A percentile compares a stretch with the other conserved stretches of the same genome.
Evolutionary conservation across 2,888 invertebrate genomes (phyloP).

Genomic region (Lampropteryx suffumata): DNA sequence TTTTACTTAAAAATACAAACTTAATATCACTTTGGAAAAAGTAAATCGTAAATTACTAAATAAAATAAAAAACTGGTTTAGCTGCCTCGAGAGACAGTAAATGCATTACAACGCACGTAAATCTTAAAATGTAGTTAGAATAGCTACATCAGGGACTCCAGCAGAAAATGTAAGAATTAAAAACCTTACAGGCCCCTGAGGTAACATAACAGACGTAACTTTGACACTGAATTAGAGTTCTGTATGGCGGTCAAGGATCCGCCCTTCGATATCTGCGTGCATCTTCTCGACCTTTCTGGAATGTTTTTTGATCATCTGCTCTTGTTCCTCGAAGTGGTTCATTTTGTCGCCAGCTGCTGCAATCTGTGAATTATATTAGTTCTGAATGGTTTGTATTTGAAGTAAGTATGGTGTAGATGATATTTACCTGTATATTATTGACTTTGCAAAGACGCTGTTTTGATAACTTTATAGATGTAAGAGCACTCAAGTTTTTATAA

Average conservation of each 20-base stretch:
- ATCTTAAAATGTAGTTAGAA: background rate
- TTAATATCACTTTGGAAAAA: constrained; percentile 2
- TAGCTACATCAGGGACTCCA: background rate
- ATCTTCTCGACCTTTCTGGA: constrained; percentile 92
- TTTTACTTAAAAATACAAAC: background rate
- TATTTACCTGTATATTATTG: no score
- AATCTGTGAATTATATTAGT: constrained; percentile 52
- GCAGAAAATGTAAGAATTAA: no score
- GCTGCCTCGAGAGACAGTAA: constrained; percentile 11
- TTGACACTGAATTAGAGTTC: constrained; percentile 84
- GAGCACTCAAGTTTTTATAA: no score
- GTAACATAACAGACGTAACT: constrained; percentile 1
- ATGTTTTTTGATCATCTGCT: constrained; percentile 92
- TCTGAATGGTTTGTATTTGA: background rate
- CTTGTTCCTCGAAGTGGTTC: constrained; percentile 85
- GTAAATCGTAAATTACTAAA: background rate
- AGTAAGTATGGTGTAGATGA: background rate
- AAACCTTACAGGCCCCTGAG: no score
- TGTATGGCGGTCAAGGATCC: constrained; percentile 88
- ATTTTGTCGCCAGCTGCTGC: constrained; percentile 85
- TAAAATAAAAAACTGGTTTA: constrained; percentile 1
- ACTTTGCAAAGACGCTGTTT: no score
- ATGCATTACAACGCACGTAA: constrained; percentile 5
- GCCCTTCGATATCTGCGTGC: constrained; percentile 89
- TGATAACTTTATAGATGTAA: no score